phyloP scores from a whole-genome alignment of 2,888 invertebrate genomes.

The Alcis repandata region DNA sequence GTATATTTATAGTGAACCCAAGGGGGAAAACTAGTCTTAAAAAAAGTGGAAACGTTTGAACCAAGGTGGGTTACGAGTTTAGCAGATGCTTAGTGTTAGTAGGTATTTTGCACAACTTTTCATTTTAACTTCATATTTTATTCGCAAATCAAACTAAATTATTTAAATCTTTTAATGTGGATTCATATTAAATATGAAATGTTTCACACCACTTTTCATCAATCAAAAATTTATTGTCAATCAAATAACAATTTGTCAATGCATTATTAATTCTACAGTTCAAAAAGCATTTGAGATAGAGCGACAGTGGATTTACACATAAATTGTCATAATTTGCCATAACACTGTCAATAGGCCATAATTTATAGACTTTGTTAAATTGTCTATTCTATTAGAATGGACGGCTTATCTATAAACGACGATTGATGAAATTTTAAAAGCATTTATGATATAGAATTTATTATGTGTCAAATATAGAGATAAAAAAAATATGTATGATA shows the following conservation, averaged over 20 bases:
- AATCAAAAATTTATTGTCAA: slow-evolving; percentile 23
- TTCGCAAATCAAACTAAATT: not conserved
- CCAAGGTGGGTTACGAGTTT: slow-evolving; percentile 27
- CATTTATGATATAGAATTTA: slow-evolving; percentile 55
- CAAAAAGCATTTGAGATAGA: slow-evolving; percentile 36
- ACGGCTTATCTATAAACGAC: slow-evolving; percentile 49
- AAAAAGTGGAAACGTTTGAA: slow-evolving; percentile 26
- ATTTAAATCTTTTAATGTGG: not conserved
- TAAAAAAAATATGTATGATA: too few relatives aligned
- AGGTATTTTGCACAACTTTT: too few relatives aligned
- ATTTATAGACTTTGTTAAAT: slow-evolving; percentile 58
- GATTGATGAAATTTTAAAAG: slow-evolving; percentile 59
- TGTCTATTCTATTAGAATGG: slow-evolving; percentile 45
- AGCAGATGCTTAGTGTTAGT: slow-evolving; percentile 3
- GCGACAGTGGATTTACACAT: slow-evolving; percentile 62
- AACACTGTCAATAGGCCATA: slow-evolving; percentile 62
- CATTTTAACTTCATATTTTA: too few relatives aligned
- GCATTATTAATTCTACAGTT: slow-evolving; percentile 16
- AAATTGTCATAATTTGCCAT: slow-evolving; percentile 69
- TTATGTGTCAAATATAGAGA: slow-evolving; percentile 39
- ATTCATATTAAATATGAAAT: too few relatives aligned
- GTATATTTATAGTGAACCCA: not conserved
- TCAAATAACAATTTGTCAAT: slow-evolving; percentile 36
- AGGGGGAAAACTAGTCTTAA: not conserved
- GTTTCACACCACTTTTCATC: slow-evolving; percentile 3